These are phyloP conservation scores for Mastomys coucha DNA, from an alignment of 2,113 vertebrate species.

Conservation along the genomic window DNA sequence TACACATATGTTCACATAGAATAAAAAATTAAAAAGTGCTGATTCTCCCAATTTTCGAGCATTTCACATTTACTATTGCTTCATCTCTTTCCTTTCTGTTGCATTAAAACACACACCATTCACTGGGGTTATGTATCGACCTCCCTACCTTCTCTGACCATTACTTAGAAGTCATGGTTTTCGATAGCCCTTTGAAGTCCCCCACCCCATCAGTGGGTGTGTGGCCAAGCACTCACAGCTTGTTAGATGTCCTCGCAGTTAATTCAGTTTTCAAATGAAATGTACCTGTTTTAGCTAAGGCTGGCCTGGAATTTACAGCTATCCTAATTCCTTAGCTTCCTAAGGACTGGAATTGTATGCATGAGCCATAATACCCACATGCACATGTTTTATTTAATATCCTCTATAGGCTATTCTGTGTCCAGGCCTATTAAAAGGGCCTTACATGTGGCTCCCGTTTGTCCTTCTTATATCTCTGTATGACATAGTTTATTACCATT, in stretches of 20 bases:
- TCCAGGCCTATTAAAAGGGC: background rate
- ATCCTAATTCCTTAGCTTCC: background rate
- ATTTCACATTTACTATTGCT: background rate
- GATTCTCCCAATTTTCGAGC: background rate
- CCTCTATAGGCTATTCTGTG: fast-evolving
- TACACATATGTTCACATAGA: background rate
- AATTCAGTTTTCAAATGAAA: fast-evolving
- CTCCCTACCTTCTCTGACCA: background rate
- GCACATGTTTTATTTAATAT: background rate
- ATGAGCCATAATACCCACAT: background rate
- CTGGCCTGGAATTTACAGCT: background rate
- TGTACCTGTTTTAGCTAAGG: background rate
- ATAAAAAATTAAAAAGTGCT: no score
- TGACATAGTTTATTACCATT: background rate
- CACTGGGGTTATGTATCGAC: fast-evolving
- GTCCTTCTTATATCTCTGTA: no score
- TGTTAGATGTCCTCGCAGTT: background rate
- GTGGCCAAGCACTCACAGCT: fast-evolving
- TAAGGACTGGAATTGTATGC: background rate
- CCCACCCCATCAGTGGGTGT: no score
- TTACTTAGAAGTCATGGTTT: background rate
- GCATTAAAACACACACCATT: background rate
- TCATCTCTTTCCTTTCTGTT: background rate
- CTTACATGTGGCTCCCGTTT: background rate
- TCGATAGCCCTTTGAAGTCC: no score